Percentiles rank a stretch among this genome's conserved stretches.
These are phyloP conservation scores for Perithous albicinctus DNA, from an alignment of 2,888 invertebrate species.

Conservation along the genomic window DNA sequence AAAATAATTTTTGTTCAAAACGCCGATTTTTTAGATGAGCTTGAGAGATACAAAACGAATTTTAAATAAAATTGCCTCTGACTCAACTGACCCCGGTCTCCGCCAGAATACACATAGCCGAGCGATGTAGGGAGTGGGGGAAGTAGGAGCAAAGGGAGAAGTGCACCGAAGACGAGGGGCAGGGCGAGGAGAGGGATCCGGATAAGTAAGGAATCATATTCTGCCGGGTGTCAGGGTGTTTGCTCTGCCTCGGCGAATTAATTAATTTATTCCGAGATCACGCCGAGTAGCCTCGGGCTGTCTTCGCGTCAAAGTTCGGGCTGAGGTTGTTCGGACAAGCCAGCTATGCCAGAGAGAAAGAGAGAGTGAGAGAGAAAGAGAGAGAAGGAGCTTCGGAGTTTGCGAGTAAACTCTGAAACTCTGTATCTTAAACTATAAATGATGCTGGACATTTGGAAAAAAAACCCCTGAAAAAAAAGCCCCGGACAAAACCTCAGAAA, in stretches of 20 bases:
- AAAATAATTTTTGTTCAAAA: too few species aligned
- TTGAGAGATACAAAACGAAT: too few species aligned
- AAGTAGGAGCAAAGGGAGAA: conserved; percentile 51
- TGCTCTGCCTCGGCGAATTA: conserved; percentile 81
- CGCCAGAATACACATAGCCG: conserved; percentile 61
- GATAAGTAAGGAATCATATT: conserved; percentile 83
- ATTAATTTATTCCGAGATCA: conserved; percentile 83
- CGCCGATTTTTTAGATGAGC: too few species aligned
- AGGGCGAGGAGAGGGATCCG: conserved; percentile 65
- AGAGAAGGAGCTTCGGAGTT: background rate
- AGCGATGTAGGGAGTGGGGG: conserved; percentile 37
- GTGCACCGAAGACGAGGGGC: conserved; percentile 54
- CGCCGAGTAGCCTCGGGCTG: conserved; percentile 71
- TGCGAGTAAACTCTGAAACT: conserved; percentile 14
- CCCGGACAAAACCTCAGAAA: too few species aligned
- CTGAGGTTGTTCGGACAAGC: conserved; percentile 12
- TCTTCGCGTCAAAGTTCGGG: conserved; percentile 67
- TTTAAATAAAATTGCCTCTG: too few species aligned
- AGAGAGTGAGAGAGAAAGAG: too few species aligned
- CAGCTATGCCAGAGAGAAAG: background rate
- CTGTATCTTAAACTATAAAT: background rate
- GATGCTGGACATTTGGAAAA: background rate
- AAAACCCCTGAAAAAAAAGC: too few species aligned
- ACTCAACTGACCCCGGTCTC: too few species aligned
- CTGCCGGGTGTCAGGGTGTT: conserved; percentile 82